phyloP scores from a whole-genome alignment of 2,113 vertebrate species.

The Deroptyus accipitrinus region DNA sequence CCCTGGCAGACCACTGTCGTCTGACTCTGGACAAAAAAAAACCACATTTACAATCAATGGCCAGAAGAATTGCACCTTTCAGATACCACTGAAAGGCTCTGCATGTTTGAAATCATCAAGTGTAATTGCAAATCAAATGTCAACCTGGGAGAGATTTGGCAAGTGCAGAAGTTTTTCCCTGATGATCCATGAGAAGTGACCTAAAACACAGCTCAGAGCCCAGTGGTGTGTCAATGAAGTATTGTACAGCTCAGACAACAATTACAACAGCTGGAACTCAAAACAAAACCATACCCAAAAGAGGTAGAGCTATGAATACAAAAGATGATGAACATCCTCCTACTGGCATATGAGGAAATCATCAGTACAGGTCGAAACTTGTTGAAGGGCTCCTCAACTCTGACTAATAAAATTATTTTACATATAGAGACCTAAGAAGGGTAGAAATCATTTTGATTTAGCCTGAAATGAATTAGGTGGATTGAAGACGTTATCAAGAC shows the following conservation, averaged over 20 bases:
- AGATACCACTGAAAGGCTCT: background rate
- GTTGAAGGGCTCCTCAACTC: background rate
- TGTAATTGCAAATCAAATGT: background rate
- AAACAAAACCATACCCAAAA: background rate
- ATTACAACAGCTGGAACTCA: background rate
- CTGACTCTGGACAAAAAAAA: background rate
- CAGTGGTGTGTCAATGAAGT: background rate
- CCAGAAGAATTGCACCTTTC: background rate
- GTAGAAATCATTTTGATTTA: background rate
- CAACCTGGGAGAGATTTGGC: background rate
- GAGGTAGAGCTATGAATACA: background rate
- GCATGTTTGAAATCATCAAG: background rate
- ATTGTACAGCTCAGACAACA: background rate
- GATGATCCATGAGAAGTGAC: background rate
- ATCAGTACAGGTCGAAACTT: background rate
- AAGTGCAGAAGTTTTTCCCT: background rate
- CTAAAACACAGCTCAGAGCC: background rate
- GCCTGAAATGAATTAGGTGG: background rate
- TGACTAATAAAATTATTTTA: background rate
- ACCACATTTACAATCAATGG: fast-evolving
- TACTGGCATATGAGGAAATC: background rate
- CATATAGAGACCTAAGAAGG: background rate
- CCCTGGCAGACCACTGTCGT: background rate
- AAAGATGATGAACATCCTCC: background rate
- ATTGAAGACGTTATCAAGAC: background rate